Evolutionary conservation across 1,140 invertebrate genomes (phyloP).

Genomic region (Drosophila leontia): DNA sequence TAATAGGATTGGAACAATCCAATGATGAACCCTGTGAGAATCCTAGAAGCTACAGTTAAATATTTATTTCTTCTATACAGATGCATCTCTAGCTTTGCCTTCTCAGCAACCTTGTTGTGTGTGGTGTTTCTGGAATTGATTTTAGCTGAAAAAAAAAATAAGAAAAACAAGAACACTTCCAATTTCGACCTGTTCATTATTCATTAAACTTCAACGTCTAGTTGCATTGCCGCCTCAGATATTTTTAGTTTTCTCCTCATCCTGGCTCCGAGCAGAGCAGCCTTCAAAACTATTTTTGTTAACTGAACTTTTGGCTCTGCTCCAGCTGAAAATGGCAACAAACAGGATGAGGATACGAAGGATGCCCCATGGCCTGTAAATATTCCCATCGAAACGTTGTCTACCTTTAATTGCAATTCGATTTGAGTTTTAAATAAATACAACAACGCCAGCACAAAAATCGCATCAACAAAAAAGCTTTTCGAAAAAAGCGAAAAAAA

Average conservation of each 20-base stretch:
- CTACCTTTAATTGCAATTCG: conserved; percentile 64
- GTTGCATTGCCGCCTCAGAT: conserved; percentile 29
- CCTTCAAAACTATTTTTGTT: conserved; percentile 60
- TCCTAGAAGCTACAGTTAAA: neutral
- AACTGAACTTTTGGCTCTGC: conserved; percentile 57
- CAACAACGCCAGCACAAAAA: conserved; percentile 17
- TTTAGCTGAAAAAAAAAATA: neutral
- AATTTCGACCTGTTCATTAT: conserved; percentile 48
- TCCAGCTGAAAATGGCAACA: conserved; percentile 3
- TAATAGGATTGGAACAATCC: neutral
- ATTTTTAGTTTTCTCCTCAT: conserved; percentile 12
- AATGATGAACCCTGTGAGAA: neutral
- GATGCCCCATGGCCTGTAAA: conserved; percentile 10
- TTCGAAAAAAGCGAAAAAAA: conserved; percentile 1
- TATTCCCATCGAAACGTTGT: conserved; percentile 9
- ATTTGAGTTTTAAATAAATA: conserved; percentile 54
- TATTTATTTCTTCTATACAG: neutral
- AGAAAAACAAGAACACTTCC: conserved; percentile 2
- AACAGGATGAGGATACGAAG: conserved; percentile 3
- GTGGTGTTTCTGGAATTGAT: neutral
- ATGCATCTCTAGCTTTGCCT: neutral
- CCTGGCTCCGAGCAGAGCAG: neutral
- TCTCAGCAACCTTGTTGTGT: neutral
- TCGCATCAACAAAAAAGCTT: conserved; percentile 1
- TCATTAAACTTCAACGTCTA: conserved; percentile 59